phyloP scores from a whole-genome alignment of 2,888 invertebrate species.

The Sarcophaga caerulescens region DNA sequence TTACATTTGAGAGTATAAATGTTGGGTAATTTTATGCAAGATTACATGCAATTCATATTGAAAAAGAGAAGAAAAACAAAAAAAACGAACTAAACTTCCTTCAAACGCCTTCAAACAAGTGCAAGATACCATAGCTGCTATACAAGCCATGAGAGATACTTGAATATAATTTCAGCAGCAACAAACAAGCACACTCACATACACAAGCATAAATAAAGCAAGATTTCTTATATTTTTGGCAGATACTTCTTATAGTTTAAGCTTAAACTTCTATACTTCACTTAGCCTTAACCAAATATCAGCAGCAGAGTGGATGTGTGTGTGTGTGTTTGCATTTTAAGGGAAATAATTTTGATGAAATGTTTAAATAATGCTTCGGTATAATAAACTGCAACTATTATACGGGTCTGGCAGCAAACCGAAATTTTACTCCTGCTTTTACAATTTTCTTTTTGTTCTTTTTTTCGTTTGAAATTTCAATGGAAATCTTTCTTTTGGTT shows the following conservation, averaged over 20 bases:
- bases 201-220: too few species aligned
- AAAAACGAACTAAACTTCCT: background rate
- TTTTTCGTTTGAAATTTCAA: conserved; percentile 9
- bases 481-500: conserved; percentile 49
- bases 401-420: conserved; percentile 40
- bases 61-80: background rate
- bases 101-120: too few species aligned
- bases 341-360: conserved; percentile 44
- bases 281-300: too few species aligned
- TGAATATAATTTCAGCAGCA: too few species aligned
- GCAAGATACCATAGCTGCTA: too few species aligned
- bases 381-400: conserved; percentile 57
- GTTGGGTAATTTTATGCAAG: conserved; percentile 64
- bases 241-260: too few species aligned
- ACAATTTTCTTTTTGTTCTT: background rate
- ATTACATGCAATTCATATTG: conserved; percentile 56
- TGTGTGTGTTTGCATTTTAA: too few species aligned
- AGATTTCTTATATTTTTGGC: too few species aligned
- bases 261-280: too few species aligned
- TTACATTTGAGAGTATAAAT: conserved; percentile 50
- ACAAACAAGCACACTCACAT: too few species aligned
- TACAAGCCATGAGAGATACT: too few species aligned
- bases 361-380: conserved; percentile 57
- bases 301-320: too few species aligned
- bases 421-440: conserved; percentile 41